A percentile compares a stretch with the other conserved stretches of the same genome.
Conservation (phyloP, 2,888 invertebrate genomes). For the Vanessa cardui region DNA sequence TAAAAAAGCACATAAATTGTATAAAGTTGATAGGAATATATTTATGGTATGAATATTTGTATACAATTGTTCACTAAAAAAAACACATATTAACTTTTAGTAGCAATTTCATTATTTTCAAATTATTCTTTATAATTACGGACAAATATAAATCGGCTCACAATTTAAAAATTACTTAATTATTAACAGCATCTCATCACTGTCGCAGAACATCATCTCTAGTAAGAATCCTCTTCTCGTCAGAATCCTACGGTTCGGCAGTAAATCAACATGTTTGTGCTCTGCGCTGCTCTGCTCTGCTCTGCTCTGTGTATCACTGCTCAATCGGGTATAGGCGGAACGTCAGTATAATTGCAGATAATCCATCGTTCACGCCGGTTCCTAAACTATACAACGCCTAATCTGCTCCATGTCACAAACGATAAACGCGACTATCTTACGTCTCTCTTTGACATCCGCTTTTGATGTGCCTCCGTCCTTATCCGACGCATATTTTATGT, state of each 20-base stretch:
- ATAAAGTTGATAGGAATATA: too few species aligned
- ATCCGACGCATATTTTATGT: constrained; percentile 5
- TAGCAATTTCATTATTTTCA: too few species aligned
- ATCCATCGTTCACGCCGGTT: constrained; percentile 4
- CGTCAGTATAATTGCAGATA: neutral
- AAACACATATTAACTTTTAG: too few species aligned
- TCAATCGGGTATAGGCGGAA: neutral
- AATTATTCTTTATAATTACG: too few species aligned
- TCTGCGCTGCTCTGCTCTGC: neutral
- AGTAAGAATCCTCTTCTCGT: too few species aligned
- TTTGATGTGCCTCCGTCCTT: constrained; percentile 3
- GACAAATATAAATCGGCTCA: too few species aligned
- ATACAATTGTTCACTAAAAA: too few species aligned
- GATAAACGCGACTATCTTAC: constrained; percentile 20
- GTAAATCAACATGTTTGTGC: neutral
- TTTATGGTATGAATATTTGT: too few species aligned
- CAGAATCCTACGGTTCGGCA: too few species aligned
- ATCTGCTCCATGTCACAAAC: constrained; percentile 26
- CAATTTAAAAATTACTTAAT: too few species aligned
- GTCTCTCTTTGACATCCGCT: constrained; percentile 6
- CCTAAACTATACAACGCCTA: constrained; percentile 20
- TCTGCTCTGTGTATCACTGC: neutral
- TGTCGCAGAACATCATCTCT: neutral
- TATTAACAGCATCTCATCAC: too few species aligned
- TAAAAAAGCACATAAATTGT: too few species aligned